Evolutionary conservation across 2,888 invertebrate genomes (phyloP).

Genomic region (Cheilosia urbana): DNA sequence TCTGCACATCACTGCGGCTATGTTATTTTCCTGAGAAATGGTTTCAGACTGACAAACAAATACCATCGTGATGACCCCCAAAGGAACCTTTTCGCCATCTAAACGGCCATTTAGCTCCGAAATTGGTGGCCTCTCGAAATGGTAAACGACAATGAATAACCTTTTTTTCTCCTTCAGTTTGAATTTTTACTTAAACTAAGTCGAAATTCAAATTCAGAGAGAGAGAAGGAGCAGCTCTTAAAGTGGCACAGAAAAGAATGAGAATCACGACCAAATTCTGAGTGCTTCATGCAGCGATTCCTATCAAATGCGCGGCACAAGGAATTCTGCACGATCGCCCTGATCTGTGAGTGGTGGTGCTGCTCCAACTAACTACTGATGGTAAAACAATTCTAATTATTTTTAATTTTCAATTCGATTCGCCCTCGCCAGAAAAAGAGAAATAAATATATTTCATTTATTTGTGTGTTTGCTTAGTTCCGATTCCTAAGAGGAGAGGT

Average conservation of each 20-base stretch:
- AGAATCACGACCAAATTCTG: slow-evolving; percentile 63
- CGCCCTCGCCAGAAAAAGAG: slow-evolving; percentile 2
- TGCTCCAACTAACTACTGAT: slow-evolving; percentile 37
- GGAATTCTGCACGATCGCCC: slow-evolving; percentile 63
- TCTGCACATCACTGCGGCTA: slow-evolving; percentile 6
- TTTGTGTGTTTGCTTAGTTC: slow-evolving; percentile 14
- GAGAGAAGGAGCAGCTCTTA: slow-evolving; percentile 3
- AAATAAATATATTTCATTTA: slow-evolving; percentile 8
- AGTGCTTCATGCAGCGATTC: slow-evolving; percentile 57
- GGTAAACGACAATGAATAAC: slow-evolving; percentile 22
- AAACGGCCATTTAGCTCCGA: slow-evolving; percentile 44
- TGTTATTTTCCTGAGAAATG: slow-evolving; percentile 47
- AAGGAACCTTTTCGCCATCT: slow-evolving; percentile 22
- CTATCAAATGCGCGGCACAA: slow-evolving; percentile 57
- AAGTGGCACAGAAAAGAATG: not conserved
- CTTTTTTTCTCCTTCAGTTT: slow-evolving; percentile 22
- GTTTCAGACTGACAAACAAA: slow-evolving; percentile 12
- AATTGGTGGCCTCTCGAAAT: slow-evolving; percentile 53
- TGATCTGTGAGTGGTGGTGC: slow-evolving; percentile 39
- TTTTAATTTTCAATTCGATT: slow-evolving; percentile 55
- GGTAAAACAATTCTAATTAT: slow-evolving; percentile 63
- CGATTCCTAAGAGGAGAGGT: slow-evolving; percentile 20
- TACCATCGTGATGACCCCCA: slow-evolving; percentile 57
- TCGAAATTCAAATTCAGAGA: slow-evolving; percentile 43
- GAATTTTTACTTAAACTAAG: slow-evolving; percentile 43